Base-by-base conservation (phyloP, 2,888 invertebrate genomes). In the Tholera decimalis region DNA sequence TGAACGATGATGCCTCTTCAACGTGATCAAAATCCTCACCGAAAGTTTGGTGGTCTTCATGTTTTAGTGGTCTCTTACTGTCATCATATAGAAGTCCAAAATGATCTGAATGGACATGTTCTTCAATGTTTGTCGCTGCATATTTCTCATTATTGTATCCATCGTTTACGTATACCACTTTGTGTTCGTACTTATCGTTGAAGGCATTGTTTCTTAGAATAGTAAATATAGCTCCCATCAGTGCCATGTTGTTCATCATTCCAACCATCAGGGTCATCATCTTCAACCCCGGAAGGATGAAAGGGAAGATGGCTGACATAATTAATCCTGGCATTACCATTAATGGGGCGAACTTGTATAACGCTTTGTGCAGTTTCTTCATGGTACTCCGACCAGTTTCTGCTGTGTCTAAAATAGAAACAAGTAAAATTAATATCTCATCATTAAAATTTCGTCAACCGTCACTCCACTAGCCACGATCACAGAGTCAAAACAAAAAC, bases 241-340 rank as follows among this genome's bases (percentile, higher is more conserved):
- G 94, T 0, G 97, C 97, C 93, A 97, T 96, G 77, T 97, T 97
- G 87, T 97, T 97, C 50, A 97, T 89, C 87, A 97, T 93, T 0
- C 96, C 96, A 0, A 96, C 96, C 50, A 95, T 93, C 33, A 97
- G 90, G 0, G 97, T 96, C 86, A 96, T 96, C 95, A 97, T 96
- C 85, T 97, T 97, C 18, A 97, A 84, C 0, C 96, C 96, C 0
- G 97, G 97, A 82, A 97, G 87, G 20, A 97, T 87, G 87, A 97
- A 97, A 0, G 97, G 97, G 83, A 97, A 87, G 50, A 97, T 90
- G 13, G 97, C 97, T 1, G 97, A 96, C 94, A 97, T 94, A 0
- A 97, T 85, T 3, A 97, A 93, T 0, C 96, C 97, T 0, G 97
- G 97, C 70, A 97, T 86, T 22, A 97, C 83, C 55, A 97, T 81